phyloP scores from a whole-genome alignment of 2,888 invertebrate species.

The Schrankia costaestrigalis region DNA sequence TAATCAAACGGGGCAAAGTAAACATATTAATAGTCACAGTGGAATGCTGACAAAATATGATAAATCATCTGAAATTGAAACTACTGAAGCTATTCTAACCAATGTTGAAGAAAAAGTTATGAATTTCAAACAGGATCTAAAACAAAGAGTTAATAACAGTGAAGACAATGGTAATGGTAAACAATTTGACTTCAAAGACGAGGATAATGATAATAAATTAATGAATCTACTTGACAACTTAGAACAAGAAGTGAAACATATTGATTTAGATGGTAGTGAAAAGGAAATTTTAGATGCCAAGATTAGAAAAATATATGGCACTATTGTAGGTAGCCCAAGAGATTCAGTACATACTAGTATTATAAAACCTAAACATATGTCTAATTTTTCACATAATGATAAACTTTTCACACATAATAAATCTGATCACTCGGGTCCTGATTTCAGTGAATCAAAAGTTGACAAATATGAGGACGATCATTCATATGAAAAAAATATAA shows the following conservation, averaged over 20 bases:
- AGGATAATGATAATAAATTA: conserved; percentile 45
- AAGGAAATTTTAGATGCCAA: conserved; percentile 58
- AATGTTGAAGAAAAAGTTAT: conserved; percentile 37
- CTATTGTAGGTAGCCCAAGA: conserved; percentile 35
- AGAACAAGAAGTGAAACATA: conserved; percentile 54
- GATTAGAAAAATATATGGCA: conserved; percentile 57
- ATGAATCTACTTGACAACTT: conserved; percentile 51
- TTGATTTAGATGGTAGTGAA: conserved; percentile 43
- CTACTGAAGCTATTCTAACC: conserved; percentile 26
- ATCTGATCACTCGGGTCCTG: background rate
- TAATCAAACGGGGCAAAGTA: conserved; percentile 5
- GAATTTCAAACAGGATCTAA: conserved; percentile 27
- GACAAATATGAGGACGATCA: background rate
- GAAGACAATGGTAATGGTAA: conserved; percentile 3
- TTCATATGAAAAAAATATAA: too few relatives aligned
- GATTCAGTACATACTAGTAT: background rate
- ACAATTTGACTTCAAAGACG: conserved; percentile 22
- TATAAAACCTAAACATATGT: background rate
- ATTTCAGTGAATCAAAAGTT: background rate
- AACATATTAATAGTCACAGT: too few relatives aligned
- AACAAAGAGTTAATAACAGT: conserved; percentile 11
- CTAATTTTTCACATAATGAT: too few relatives aligned
- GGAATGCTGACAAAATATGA: too few relatives aligned
- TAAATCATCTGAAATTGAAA: conserved; percentile 6
- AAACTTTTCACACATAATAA: too few relatives aligned